A percentile compares a stretch with the other conserved stretches of the same genome.
Conservation (phyloP, 2,888 invertebrate species). For the Acleris emargana region DNA sequence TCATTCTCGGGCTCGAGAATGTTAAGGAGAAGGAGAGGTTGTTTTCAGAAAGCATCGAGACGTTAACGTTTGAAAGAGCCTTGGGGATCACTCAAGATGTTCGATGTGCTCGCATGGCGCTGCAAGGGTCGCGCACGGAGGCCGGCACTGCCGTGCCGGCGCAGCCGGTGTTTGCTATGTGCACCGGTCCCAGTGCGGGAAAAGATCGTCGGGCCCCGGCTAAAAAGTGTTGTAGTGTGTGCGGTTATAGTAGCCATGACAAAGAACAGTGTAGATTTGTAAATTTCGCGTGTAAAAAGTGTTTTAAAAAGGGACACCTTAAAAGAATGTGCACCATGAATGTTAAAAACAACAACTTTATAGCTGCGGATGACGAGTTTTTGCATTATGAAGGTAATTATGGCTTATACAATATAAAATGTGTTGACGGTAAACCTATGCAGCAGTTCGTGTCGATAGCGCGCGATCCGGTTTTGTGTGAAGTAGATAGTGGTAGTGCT, state of each 20-base stretch:
- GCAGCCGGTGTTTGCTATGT: not conserved
- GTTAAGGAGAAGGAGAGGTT: constrained; percentile 38
- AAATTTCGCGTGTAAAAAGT: constrained; percentile 27
- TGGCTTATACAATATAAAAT: constrained; percentile 29
- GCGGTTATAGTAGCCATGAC: constrained; percentile 29
- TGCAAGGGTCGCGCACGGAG: not conserved
- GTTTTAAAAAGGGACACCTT: constrained; percentile 31
- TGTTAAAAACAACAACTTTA: constrained; percentile 7
- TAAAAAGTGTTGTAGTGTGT: constrained; percentile 9
- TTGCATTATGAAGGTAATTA: constrained; percentile 32
- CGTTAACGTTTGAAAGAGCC: constrained; percentile 36
- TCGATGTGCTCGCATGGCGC: constrained; percentile 29
- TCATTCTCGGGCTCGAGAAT: constrained; percentile 40
- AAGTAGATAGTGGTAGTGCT: constrained; percentile 36
- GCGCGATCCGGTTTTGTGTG: constrained; percentile 19
- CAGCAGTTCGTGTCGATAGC: constrained; percentile 21
- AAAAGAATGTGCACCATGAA: constrained; percentile 26
- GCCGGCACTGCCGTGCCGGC: not conserved
- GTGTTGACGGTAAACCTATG: constrained; percentile 31
- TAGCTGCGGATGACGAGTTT: constrained; percentile 13
- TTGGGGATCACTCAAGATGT: constrained; percentile 39
- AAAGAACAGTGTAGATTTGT: constrained; percentile 24
- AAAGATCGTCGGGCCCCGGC: constrained; percentile 4
- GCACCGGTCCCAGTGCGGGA: not conserved
- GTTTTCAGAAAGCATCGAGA: constrained; percentile 32